Evolutionary conservation across 2,888 invertebrate species (phyloP).

Genomic region (Tenthredo distinguenda): DNA sequence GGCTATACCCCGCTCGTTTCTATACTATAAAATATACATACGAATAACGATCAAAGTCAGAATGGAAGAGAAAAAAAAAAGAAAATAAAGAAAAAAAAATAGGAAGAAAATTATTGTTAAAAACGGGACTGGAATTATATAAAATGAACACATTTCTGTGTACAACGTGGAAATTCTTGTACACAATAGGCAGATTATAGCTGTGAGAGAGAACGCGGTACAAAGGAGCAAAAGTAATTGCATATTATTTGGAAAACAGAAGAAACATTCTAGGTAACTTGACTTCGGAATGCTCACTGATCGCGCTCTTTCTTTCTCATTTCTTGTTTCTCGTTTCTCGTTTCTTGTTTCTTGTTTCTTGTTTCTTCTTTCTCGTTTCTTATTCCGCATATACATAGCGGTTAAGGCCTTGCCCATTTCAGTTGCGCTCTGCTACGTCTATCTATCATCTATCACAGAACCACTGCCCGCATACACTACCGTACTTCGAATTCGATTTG

Average conservation of each 20-base stretch:
- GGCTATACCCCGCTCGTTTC: not conserved
- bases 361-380: not conserved
- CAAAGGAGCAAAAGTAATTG: not conserved
- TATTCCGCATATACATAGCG: conserved; percentile 43
- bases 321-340: conserved; percentile 8
- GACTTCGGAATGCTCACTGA: not conserved
- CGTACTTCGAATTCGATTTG: not conserved
- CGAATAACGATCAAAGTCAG: not conserved
- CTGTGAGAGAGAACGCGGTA: not conserved
- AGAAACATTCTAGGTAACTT: not conserved
- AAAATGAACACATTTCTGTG: not conserved
- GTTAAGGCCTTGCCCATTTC: conserved; percentile 40
- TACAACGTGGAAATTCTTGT: not conserved
- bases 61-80: not conserved
- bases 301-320: not conserved
- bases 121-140: not conserved
- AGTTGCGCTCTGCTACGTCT: conserved; percentile 26
- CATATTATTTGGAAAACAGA: conserved; percentile 2
- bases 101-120: not conserved
- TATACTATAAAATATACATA: not conserved
- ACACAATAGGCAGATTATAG: not conserved
- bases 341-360: not conserved
- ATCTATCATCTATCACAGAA: conserved; percentile 1
- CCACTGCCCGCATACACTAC: not conserved
- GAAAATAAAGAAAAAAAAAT: not conserved